Conservation (phyloP, 2,888 invertebrate genomes). For the Atherix ibis region DNA sequence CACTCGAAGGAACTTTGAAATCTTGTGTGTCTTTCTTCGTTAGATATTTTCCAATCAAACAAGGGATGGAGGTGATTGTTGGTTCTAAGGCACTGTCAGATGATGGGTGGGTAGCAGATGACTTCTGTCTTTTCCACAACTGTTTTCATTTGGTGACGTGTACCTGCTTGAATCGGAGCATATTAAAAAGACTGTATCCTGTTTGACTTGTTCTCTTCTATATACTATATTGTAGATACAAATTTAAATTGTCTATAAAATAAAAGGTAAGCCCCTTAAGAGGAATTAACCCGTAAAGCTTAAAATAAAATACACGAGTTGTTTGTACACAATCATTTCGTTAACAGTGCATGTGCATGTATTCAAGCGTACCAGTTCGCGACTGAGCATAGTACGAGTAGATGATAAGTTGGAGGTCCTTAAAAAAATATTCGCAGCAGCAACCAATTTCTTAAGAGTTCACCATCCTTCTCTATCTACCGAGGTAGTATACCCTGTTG, state of each 20-base stretch:
- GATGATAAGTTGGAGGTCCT: not conserved
- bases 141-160: not conserved
- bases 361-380: not conserved
- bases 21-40: too few species aligned
- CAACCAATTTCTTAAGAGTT: not conserved
- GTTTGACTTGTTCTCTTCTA: constrained; percentile 12
- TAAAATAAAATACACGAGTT: constrained; percentile 12
- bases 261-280: constrained; percentile 13
- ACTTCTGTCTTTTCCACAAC: too few species aligned
- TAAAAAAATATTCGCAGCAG: not conserved
- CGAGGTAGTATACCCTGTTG: too few species aligned
- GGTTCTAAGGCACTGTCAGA: too few species aligned
- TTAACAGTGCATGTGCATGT: not conserved
- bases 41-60: too few species aligned
- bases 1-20: too few species aligned
- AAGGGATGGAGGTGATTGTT: not conserved
- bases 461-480: too few species aligned
- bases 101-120: too few species aligned
- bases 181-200: constrained; percentile 2
- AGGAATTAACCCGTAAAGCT: constrained; percentile 12
- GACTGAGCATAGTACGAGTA: not conserved
- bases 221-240: too few species aligned
- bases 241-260: constrained; percentile 13
- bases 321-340: constrained; percentile 4
- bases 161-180: not conserved